A percentile compares a stretch with the other conserved stretches of the same genome.
Evolutionary conservation across 2,113 vertebrate species (phyloP).

Genomic region (Megatriorchis doriae): DNA sequence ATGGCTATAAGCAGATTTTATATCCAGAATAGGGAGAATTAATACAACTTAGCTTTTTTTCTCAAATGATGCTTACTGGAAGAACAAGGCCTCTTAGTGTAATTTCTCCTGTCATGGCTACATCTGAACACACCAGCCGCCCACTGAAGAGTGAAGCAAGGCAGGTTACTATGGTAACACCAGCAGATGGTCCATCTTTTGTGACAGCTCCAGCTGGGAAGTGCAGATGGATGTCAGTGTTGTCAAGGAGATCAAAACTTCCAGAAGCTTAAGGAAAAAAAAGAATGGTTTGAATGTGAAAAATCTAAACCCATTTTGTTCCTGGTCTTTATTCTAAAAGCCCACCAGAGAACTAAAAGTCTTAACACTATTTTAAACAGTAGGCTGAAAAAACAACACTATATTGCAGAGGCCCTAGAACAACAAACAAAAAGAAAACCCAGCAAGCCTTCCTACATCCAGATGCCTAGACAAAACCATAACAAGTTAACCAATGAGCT

Average conservation of each 20-base stretch:
- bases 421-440: not conserved
- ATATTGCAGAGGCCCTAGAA: not conserved
- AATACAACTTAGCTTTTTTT: not conserved
- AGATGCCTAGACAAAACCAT: not conserved
- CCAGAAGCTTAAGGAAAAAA: slow-evolving; percentile 82
- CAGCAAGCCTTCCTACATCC: not conserved
- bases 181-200: slow-evolving; percentile 97
- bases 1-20: not conserved
- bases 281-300: slow-evolving; percentile 43
- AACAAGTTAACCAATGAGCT: not conserved
- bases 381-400: not conserved
- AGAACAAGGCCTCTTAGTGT: slow-evolving; percentile 94
- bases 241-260: slow-evolving; percentile 91
- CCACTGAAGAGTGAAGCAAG: slow-evolving; percentile 95
- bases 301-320: slow-evolving; percentile 54
- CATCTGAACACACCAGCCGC: slow-evolving; percentile 89
- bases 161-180: slow-evolving; percentile 97
- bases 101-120: slow-evolving; percentile 99
- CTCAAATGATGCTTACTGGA: slow-evolving; percentile 79
- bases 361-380: not conserved
- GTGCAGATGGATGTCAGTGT: slow-evolving; percentile 98
- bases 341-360: not conserved
- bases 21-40: not conserved
- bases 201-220: slow-evolving; percentile 98
- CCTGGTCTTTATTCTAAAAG: not conserved